These are phyloP conservation scores for Cheilosia vernalis DNA, from an alignment of 2,888 invertebrate species.

Conservation along the genomic window DNA sequence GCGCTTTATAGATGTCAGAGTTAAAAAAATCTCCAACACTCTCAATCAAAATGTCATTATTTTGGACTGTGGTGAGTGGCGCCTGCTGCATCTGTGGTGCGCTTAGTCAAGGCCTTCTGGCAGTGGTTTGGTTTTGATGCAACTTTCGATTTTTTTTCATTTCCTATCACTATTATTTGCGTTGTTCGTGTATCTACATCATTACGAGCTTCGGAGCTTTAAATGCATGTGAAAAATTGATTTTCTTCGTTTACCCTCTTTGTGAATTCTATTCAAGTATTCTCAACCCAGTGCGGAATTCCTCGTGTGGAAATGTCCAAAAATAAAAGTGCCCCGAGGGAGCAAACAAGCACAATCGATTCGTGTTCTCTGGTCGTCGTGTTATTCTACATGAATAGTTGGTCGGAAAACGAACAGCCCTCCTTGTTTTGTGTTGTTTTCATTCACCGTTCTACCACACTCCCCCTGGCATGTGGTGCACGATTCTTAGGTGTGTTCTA, in stretches of 20 bases:
- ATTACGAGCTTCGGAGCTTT: constrained; percentile 37
- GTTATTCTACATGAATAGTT: constrained; percentile 41
- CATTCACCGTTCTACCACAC: not conserved
- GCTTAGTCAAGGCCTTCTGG: constrained; percentile 42
- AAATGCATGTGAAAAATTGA: constrained; percentile 48
- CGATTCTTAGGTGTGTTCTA: constrained; percentile 47
- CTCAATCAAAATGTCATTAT: constrained; percentile 29
- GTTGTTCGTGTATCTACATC: constrained; percentile 2
- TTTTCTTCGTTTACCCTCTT: constrained; percentile 13
- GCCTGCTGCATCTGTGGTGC: constrained; percentile 41
- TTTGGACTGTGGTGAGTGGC: constrained; percentile 3
- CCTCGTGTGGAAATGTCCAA: constrained; percentile 16
- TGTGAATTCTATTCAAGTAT: constrained; percentile 12
- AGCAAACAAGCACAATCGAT: constrained; percentile 35
- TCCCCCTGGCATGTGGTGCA: constrained; percentile 2
- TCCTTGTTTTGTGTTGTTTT: constrained; percentile 9
- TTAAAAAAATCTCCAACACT: constrained; percentile 24
- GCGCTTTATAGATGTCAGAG: not conserved
- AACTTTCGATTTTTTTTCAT: constrained; percentile 35
- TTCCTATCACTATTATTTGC: not conserved
- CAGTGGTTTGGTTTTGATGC: constrained; percentile 10
- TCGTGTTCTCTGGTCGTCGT: constrained; percentile 8
- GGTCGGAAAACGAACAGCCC: constrained; percentile 15
- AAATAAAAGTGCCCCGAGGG: constrained; percentile 52
- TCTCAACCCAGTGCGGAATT: not conserved